Conservation (phyloP, 2,113 vertebrate genomes). For the Ochotona curzoniae region DNA sequence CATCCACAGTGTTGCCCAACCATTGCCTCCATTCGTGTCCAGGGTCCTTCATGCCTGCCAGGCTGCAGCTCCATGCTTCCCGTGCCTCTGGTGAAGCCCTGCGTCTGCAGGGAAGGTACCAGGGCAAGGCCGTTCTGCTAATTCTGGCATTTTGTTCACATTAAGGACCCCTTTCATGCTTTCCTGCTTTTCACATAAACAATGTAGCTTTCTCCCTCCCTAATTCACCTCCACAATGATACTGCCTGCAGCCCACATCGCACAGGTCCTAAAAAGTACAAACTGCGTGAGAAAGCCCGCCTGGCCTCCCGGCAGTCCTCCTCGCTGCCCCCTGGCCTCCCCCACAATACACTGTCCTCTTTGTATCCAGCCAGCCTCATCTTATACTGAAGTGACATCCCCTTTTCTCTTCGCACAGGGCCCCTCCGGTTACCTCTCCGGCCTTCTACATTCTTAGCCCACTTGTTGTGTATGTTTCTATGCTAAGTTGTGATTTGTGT, state of each 20-base stretch:
- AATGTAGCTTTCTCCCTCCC: not conserved
- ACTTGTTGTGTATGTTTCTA: conserved; percentile 37
- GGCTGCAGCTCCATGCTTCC: not conserved
- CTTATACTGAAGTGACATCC: conserved; percentile 63
- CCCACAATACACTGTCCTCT: conserved; percentile 58
- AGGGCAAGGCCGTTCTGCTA: not conserved
- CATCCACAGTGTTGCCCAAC: not conserved
- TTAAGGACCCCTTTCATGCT: not conserved
- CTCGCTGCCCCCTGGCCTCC: not conserved
- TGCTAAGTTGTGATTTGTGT: not conserved
- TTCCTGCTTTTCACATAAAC: conserved; percentile 24
- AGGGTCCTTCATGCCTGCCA: not conserved
- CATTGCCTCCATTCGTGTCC: not conserved
- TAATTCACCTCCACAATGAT: conserved; percentile 52
- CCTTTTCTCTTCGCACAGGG: conserved; percentile 69
- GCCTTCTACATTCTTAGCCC: conserved; percentile 59
- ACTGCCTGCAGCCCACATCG: conserved; percentile 12
- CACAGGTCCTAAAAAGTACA: conserved; percentile 37
- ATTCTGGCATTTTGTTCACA: not conserved
- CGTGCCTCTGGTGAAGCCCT: not conserved
- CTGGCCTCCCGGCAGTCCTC: not conserved
- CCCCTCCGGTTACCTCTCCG: conserved; percentile 24
- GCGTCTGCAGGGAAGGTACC: not conserved
- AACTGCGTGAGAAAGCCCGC: conserved; percentile 56
- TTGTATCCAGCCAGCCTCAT: conserved; percentile 54